Evolutionary conservation across 2,797 vertebrate genomes (phyloP).

Genomic region (Mormyrus proboscirostris): DNA sequence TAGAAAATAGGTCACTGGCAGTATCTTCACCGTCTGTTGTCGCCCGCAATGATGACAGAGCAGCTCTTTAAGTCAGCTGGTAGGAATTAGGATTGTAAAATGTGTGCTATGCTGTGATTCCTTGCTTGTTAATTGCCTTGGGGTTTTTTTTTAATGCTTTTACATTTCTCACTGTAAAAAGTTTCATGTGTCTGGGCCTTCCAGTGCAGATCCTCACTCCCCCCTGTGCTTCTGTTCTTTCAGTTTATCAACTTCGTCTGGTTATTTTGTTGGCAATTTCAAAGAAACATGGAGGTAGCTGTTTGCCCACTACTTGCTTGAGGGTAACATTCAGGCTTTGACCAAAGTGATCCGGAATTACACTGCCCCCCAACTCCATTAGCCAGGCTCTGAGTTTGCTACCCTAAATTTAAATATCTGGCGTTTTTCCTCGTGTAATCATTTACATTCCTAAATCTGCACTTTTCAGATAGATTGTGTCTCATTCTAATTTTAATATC

Average conservation of each 20-base stretch:
- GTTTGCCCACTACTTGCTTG: background rate
- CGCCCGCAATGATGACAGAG: background rate
- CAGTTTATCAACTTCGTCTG: background rate
- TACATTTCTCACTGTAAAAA: conserved; percentile 1
- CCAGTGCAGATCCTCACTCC: background rate
- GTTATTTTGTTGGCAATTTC: background rate
- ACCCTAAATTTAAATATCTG: conserved; percentile 42
- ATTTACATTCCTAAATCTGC: conserved; percentile 71
- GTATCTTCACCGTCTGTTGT: background rate
- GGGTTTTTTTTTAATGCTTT: background rate
- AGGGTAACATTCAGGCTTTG: background rate
- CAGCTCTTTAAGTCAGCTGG: background rate
- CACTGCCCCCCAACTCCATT: conserved; percentile 8
- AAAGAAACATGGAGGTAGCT: background rate
- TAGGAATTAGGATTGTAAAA: background rate
- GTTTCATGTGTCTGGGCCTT: background rate
- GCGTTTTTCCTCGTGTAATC: conserved; percentile 49
- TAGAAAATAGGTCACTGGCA: background rate
- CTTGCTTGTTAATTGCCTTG: background rate
- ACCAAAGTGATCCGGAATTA: background rate
- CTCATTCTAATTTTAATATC: conserved; percentile 73
- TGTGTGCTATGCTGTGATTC: background rate
- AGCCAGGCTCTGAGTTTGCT: conserved; percentile 27
- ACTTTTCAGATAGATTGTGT: conserved; percentile 70
- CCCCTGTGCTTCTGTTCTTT: background rate